phyloP scores from a whole-genome alignment of 2,888 invertebrate genomes.

The Silvanus unidentatus region DNA sequence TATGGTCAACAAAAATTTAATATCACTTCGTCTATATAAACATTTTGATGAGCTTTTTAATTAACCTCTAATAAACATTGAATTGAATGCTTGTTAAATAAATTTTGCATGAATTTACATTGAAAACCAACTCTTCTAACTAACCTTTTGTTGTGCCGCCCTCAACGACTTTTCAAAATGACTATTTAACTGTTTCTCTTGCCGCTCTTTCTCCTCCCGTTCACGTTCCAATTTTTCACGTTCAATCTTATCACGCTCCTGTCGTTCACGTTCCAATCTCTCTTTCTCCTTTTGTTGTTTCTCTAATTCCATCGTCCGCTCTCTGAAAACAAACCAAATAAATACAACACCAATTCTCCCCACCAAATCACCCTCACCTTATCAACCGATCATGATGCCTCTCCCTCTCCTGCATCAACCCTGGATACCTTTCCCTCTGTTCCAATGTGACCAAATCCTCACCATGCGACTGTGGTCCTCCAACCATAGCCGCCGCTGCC shows the following conservation, averaged over 20 bases:
- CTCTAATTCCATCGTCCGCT: constrained; percentile 60
- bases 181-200: constrained; percentile 70
- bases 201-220: constrained; percentile 53
- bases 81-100: too few species aligned
- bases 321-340: constrained; percentile 49
- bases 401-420: constrained; percentile 54
- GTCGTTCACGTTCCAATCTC: constrained; percentile 35
- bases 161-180: constrained; percentile 86
- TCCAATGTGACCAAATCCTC: too few species aligned
- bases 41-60: too few species aligned
- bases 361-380: constrained; percentile 48
- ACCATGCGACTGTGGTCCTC: too few species aligned
- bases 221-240: constrained; percentile 43
- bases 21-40: too few species aligned
- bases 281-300: constrained; percentile 53
- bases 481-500: constrained; percentile 52
- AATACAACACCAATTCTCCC: neutral
- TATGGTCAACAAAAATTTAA: too few species aligned
- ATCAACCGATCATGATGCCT: constrained; percentile 60
- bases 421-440: too few species aligned
- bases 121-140: too few species aligned
- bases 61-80: too few species aligned
- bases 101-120: too few species aligned
- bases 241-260: constrained; percentile 48
- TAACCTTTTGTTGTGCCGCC: constrained; percentile 72